These are phyloP conservation scores for Philopotamus ludificatus DNA, from an alignment of 1,140 invertebrate genomes.

Conservation along the genomic window DNA sequence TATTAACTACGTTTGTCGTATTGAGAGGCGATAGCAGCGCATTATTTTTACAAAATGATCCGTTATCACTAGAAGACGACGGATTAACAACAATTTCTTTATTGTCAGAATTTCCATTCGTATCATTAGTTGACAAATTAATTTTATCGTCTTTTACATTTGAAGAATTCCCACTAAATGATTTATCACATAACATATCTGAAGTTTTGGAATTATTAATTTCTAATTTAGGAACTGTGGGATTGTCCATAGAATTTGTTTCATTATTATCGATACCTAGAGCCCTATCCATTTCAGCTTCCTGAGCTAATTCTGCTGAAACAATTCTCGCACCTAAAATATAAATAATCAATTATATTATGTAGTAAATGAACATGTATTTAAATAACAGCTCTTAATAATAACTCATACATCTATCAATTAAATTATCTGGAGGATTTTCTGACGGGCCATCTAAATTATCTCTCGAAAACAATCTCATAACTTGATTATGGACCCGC, in stretches of 20 bases:
- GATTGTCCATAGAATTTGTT: too few relatives aligned
- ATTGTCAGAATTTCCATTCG: conserved; percentile 11
- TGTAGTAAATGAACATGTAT: neutral
- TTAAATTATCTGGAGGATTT: neutral
- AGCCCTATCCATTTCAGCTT: too few relatives aligned
- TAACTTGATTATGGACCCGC: conserved; percentile 53
- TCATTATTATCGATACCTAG: too few relatives aligned
- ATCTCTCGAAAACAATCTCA: conserved; percentile 49
- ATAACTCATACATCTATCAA: neutral
- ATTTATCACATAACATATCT: neutral
- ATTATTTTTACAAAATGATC: neutral
- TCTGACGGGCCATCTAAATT: conserved; percentile 8
- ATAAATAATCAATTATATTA: too few relatives aligned
- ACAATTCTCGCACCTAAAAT: too few relatives aligned
- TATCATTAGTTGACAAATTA: neutral
- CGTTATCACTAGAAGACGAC: too few relatives aligned
- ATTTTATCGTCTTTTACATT: neutral
- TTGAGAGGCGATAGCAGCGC: neutral
- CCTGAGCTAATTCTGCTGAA: too few relatives aligned
- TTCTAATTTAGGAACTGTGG: conserved; percentile 27
- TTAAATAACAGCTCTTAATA: too few relatives aligned
- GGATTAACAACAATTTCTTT: conserved; percentile 5
- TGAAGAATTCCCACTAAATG: neutral
- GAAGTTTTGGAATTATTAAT: conserved; percentile 21
- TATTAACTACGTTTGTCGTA: neutral